Percentiles rank a stretch among this genome's conserved stretches.
Conservation (phyloP, 2,797 vertebrate genomes). For the Coreius guichenoti region DNA sequence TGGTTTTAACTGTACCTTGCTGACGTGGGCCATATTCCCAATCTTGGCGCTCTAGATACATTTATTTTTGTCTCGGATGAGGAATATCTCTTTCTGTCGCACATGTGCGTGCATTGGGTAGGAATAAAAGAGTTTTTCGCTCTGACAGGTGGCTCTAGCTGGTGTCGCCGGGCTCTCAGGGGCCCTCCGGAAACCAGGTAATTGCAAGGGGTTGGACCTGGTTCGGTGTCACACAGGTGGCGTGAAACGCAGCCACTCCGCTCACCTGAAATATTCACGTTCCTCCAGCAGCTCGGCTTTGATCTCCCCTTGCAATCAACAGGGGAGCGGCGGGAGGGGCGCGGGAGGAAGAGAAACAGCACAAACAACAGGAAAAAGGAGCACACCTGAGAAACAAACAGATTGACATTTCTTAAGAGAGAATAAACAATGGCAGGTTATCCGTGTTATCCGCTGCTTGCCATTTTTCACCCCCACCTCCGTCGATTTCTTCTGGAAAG, state of each 20-base stretch:
- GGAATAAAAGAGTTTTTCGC: slow-evolving; percentile 65
- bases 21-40: slow-evolving; percentile 76
- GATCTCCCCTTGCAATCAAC: slow-evolving; percentile 78
- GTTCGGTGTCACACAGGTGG: slow-evolving; percentile 79
- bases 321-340: slow-evolving; percentile 53
- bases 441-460: slow-evolving; percentile 63
- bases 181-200: slow-evolving; percentile 52
- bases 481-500: slow-evolving; percentile 72
- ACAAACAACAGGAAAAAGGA: slow-evolving; percentile 81
- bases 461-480: slow-evolving; percentile 57
- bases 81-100: slow-evolving; percentile 57
- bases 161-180: slow-evolving; percentile 75
- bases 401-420: slow-evolving; percentile 85
- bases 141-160: slow-evolving; percentile 82
- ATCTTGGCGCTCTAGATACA: slow-evolving; percentile 79
- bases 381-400: slow-evolving; percentile 83
- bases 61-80: slow-evolving; percentile 84
- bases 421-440: slow-evolving; percentile 84
- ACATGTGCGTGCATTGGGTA: slow-evolving; percentile 54
- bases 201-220: slow-evolving; percentile 72
- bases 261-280: slow-evolving; percentile 86
- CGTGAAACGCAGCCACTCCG: slow-evolving; percentile 76
- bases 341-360: slow-evolving; percentile 73
- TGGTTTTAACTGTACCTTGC: slow-evolving; percentile 54
- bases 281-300: slow-evolving; percentile 79